phyloP scores from a whole-genome alignment of 2,888 invertebrate species.

The Crioceris asparagi region DNA sequence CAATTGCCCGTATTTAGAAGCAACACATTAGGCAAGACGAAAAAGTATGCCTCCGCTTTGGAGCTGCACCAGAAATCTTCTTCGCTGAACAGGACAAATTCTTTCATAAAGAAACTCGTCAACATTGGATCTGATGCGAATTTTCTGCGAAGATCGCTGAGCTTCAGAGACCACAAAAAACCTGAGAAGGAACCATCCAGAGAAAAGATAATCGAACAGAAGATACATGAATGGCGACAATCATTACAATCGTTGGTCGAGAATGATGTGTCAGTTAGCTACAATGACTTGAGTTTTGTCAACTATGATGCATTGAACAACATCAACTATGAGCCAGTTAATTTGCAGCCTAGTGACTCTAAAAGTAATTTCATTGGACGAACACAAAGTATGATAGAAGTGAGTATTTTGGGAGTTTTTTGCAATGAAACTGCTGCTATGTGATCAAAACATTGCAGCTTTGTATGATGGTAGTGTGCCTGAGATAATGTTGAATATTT shows the following conservation, averaged over 20 bases:
- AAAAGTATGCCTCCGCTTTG: constrained; percentile 26
- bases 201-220: constrained; percentile 31
- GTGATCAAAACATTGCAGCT: no score
- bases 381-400: constrained; percentile 35
- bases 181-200: constrained; percentile 24
- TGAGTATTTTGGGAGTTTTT: constrained; percentile 25
- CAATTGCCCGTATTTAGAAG: constrained; percentile 20
- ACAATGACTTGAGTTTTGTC: constrained; percentile 46
- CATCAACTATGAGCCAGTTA: constrained; percentile 27
- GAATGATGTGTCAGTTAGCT: constrained; percentile 45
- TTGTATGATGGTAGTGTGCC: no score
- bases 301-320: constrained; percentile 45
- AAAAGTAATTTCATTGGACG: constrained; percentile 21
- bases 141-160: constrained; percentile 32
- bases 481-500: no score
- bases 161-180: constrained; percentile 32
- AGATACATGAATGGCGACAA: constrained; percentile 40
- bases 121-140: constrained; percentile 29
- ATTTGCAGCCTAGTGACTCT: constrained; percentile 9
- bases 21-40: constrained; percentile 19
- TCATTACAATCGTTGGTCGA: constrained; percentile 45
- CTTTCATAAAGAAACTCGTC: constrained; percentile 31
- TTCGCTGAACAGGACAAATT: constrained; percentile 25
- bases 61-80: constrained; percentile 23
- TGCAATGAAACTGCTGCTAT: no score